Evolutionary conservation across 2,888 invertebrate species (phyloP).

Genomic region (Ganaspis brasiliensis): DNA sequence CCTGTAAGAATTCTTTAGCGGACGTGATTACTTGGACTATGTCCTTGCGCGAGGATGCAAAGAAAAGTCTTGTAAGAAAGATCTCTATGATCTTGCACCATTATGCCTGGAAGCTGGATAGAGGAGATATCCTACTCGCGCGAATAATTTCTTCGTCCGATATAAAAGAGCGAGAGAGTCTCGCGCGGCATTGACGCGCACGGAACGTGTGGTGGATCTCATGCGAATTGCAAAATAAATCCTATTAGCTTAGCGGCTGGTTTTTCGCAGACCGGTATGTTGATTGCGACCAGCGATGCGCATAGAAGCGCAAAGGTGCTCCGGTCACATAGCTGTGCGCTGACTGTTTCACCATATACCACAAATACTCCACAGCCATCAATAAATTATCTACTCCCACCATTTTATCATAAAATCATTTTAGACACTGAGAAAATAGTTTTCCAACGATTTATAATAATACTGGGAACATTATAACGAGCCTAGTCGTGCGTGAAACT

Average conservation of each 20-base stretch:
- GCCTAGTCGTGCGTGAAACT: no score
- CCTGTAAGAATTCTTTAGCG: constrained; percentile 1
- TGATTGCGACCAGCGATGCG: constrained; percentile 68
- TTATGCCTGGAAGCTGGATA: constrained; percentile 38
- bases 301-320: constrained; percentile 62
- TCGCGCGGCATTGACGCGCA: constrained; percentile 40
- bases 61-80: constrained; percentile 31
- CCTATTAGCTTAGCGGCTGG: constrained; percentile 61
- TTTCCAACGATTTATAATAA: not conserved
- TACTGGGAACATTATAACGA: no score
- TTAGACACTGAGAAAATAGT: not conserved
- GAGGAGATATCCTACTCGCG: constrained; percentile 34
- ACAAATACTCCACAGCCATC: constrained; percentile 9
- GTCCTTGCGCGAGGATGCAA: constrained; percentile 35
- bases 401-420: constrained; percentile 1
- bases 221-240: constrained; percentile 67
- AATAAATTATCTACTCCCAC: not conserved
- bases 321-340: constrained; percentile 61
- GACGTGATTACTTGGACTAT: constrained; percentile 19
- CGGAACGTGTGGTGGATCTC: constrained; percentile 53
- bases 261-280: constrained; percentile 67
- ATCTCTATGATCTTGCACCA: constrained; percentile 37
- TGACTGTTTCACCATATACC: constrained; percentile 42
- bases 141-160: constrained; percentile 39
- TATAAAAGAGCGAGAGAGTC: constrained; percentile 38